Conservation (phyloP, 2,888 invertebrate genomes). For the Drosophila paucipuncta region DNA sequence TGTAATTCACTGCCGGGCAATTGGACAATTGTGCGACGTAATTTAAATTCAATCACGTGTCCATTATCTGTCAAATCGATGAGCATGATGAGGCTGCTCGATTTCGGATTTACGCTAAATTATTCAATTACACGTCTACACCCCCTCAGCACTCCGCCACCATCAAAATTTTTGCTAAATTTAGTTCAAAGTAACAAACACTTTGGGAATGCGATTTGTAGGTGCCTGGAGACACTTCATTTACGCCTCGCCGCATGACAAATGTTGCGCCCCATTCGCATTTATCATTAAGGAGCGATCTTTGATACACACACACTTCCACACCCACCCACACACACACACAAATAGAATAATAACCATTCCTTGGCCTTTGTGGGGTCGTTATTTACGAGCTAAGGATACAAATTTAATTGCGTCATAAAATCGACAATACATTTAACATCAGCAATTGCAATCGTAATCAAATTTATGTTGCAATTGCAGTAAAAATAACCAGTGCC, state of each 20-base stretch:
- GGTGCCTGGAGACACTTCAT: slow-evolving; percentile 53
- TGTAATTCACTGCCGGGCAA: background rate
- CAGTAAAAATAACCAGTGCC: slow-evolving; percentile 35
- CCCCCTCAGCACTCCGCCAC: background rate
- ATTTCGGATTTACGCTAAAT: slow-evolving; percentile 52
- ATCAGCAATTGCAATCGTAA: slow-evolving; percentile 57
- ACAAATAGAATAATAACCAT: slow-evolving; percentile 20
- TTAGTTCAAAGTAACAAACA: slow-evolving; percentile 4
- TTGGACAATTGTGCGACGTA: slow-evolving; percentile 19
- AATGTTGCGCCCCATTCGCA: slow-evolving; percentile 42
- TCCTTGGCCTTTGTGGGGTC: slow-evolving; percentile 10
- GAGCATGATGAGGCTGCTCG: slow-evolving; percentile 10
- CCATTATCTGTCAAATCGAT: slow-evolving; percentile 43
- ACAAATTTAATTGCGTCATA: slow-evolving; percentile 70
- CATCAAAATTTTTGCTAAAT: background rate
- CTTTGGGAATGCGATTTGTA: slow-evolving; percentile 44
- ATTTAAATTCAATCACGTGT: slow-evolving; percentile 65
- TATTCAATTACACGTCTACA: slow-evolving; percentile 61
- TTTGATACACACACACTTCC: slow-evolving; percentile 13
- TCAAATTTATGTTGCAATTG: slow-evolving; percentile 61
- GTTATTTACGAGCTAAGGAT: slow-evolving; percentile 47
- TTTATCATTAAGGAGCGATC: slow-evolving; percentile 53
- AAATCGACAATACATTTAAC: slow-evolving; percentile 55
- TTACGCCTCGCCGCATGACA: slow-evolving; percentile 56
- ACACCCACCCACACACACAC: background rate